A percentile compares a stretch with the other conserved stretches of the same genome.
These are phyloP conservation scores for Pseudoips prasinana DNA, from an alignment of 2,888 invertebrate species.

Conservation along the genomic window DNA sequence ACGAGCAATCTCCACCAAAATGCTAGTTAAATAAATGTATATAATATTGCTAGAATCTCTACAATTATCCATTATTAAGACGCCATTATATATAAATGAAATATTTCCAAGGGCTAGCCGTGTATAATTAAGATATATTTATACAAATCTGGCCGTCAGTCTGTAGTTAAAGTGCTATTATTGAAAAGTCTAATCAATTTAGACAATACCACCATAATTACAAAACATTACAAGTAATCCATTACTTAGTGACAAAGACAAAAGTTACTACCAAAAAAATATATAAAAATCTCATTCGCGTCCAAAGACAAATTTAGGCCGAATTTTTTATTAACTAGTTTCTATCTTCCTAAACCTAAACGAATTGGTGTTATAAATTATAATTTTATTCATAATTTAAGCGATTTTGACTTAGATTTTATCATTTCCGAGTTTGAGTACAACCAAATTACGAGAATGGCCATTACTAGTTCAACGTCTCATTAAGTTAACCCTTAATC, in stretches of 20 bases:
- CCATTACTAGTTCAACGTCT: too few relatives aligned
- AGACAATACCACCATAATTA: constrained; percentile 3
- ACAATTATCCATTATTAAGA: too few relatives aligned
- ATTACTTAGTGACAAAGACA: background rate
- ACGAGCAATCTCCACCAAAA: too few relatives aligned
- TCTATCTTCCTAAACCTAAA: constrained; percentile 19
- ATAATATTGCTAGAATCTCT: too few relatives aligned
- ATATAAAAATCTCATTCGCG: constrained; percentile 6
- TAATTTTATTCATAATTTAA: constrained; percentile 5
- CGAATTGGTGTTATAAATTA: constrained; percentile 11
- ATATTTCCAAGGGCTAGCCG: too few relatives aligned
- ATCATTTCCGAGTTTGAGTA: too few relatives aligned
- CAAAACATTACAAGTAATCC: background rate
- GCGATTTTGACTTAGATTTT: constrained; percentile 18
- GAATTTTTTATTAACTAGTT: constrained; percentile 15
- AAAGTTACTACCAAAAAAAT: constrained; percentile 4
- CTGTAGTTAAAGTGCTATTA: background rate
- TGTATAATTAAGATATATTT: too few relatives aligned
- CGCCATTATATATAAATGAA: too few relatives aligned
- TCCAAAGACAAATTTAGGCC: constrained; percentile 29
- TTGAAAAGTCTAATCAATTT: too few relatives aligned
- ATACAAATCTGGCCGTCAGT: background rate
- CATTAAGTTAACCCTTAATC: too few relatives aligned
- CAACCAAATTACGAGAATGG: too few relatives aligned
- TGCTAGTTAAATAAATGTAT: too few relatives aligned